These are phyloP conservation scores for Aplysia californica DNA, from an alignment of 1,140 invertebrate genomes.

Conservation along the genomic window DNA sequence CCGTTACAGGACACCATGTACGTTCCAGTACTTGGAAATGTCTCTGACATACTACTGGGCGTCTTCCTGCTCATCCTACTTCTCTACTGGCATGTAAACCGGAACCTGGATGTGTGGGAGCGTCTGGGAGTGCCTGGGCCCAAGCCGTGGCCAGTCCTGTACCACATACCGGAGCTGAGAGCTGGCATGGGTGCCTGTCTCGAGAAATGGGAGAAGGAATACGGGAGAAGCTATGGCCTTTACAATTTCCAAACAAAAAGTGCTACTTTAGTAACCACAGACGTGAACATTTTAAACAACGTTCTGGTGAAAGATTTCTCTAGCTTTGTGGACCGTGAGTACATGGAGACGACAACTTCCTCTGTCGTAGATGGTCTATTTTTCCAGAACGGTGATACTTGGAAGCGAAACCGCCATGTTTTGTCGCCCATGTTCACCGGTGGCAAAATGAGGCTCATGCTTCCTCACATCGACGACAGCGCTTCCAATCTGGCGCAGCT, in stretches of 20 bases:
- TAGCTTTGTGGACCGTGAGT: background rate
- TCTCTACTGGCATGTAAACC: no score
- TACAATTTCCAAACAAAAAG: background rate
- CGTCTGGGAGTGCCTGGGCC: background rate
- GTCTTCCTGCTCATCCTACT: no score
- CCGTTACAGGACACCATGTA: no score
- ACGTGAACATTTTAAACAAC: background rate
- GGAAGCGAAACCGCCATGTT: slow-evolving; percentile 2
- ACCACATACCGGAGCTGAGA: background rate
- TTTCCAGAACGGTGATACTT: background rate
- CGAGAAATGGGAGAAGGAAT: background rate
- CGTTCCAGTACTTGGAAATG: no score
- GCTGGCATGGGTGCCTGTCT: background rate
- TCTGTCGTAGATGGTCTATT: background rate
- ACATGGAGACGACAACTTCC: background rate
- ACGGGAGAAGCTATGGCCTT: background rate
- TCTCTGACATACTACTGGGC: no score
- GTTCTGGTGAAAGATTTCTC: slow-evolving; percentile 15
- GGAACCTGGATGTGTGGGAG: slow-evolving; percentile 5
- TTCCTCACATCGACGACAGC: background rate
- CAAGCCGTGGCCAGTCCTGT: slow-evolving; percentile 1
- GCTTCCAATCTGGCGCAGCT: background rate
- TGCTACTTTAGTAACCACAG: slow-evolving; percentile 7
- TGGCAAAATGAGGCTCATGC: background rate
- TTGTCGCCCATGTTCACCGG: background rate